phyloP scores from a whole-genome alignment of 2,113 vertebrate genomes.

The Condylura cristata region DNA sequence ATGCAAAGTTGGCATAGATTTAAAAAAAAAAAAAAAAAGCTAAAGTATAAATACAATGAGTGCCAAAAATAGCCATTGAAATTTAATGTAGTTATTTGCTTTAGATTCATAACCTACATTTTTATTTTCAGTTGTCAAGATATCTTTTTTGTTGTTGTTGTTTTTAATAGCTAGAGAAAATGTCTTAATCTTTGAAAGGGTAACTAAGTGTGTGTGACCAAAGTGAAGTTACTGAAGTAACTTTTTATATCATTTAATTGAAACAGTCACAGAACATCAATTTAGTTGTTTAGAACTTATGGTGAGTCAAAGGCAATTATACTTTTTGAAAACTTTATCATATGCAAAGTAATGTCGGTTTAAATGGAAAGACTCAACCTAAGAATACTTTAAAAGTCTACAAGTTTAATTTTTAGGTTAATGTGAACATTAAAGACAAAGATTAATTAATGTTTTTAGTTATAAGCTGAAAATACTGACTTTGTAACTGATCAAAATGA shows the following conservation, averaged over 20 bases:
- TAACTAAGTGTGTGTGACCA: not conserved
- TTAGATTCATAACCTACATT: not conserved
- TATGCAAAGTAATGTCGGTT: not conserved
- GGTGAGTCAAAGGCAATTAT: not conserved
- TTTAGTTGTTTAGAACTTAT: not conserved
- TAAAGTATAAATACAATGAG: not conserved
- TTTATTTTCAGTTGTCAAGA: not conserved
- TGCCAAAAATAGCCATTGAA: not conserved
- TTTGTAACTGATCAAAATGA: not conserved
- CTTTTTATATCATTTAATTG: not conserved
- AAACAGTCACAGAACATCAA: not conserved
- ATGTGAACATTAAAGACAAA: not conserved
- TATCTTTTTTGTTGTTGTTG: not conserved
- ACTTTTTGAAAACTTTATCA: not conserved
- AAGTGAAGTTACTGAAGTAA: too few relatives aligned
- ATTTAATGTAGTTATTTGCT: not conserved
- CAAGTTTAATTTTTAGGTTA: constrained; percentile 8
- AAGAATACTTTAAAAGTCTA: not conserved
- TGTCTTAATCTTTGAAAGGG: not conserved
- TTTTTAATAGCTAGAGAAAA: not conserved
- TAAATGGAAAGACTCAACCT: not conserved
- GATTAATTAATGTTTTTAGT: not conserved
- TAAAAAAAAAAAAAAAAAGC: constrained; percentile 5
- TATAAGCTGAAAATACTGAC: not conserved
- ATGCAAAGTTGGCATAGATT: not conserved